Evolutionary conservation across 1,140 invertebrate species (phyloP).

Genomic region (Apis cerana): DNA sequence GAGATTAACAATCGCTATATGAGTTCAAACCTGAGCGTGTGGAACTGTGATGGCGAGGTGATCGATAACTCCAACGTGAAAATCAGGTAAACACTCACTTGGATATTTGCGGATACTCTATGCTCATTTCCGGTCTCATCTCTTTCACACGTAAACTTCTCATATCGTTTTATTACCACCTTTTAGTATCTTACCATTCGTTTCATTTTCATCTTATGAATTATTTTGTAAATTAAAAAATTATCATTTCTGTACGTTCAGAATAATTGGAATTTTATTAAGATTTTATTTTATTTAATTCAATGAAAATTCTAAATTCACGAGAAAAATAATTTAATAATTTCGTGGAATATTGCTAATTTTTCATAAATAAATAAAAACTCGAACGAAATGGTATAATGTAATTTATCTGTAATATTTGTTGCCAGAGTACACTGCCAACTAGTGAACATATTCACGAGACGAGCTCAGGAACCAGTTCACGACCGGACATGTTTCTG

Average conservation of each 20-base stretch:
- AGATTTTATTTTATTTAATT: no score
- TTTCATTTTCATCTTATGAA: not conserved
- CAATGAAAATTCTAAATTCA: no score
- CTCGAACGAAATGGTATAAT: not conserved
- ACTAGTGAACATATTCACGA: conserved; percentile 82
- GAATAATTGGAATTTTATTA: no score
- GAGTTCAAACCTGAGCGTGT: conserved; percentile 83
- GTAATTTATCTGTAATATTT: not conserved
- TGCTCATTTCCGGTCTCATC: not conserved
- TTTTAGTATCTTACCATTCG: not conserved
- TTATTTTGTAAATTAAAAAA: not conserved
- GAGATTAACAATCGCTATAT: conserved; percentile 69
- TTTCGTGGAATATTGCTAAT: no score
- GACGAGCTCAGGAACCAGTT: conserved; percentile 70
- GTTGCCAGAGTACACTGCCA: conserved; percentile 82
- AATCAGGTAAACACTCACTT: conserved; percentile 82
- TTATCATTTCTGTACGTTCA: no score
- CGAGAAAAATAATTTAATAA: no score
- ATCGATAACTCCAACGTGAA: conserved; percentile 86
- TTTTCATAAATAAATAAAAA: not conserved
- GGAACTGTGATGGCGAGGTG: conserved; percentile 94
- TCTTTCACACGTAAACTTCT: not conserved
- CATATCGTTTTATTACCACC: no score
- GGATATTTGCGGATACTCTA: not conserved
- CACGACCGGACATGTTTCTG: conserved; percentile 48